Evolutionary conservation across 2,113 vertebrate species (phyloP).

Genomic region (Ailuropoda melanoleuca): DNA sequence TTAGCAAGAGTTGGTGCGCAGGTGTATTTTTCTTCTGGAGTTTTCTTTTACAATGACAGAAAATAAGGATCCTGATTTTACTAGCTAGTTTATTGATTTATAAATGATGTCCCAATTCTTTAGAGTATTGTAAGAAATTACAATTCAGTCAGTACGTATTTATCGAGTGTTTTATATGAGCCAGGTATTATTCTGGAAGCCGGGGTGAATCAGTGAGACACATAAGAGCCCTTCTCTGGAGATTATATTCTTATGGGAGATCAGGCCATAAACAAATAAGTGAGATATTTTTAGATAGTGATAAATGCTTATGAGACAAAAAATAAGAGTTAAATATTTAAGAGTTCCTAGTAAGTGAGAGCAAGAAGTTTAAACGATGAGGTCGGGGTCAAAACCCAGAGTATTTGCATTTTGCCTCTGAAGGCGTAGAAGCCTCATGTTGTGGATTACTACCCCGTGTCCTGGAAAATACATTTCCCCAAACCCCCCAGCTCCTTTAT

Average conservation of each 20-base stretch:
- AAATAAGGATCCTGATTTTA: neutral
- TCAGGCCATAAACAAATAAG: neutral
- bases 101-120: neutral
- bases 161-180: neutral
- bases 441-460: neutral
- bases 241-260: neutral
- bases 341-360: neutral
- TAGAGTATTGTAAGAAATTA: neutral
- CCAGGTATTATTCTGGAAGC: neutral
- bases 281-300: neutral
- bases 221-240: neutral
- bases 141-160: neutral
- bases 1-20: neutral
- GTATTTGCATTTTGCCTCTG: neutral
- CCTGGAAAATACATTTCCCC: neutral
- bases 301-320: conserved; percentile 1
- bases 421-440: neutral
- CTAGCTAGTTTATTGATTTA: neutral
- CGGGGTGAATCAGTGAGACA: neutral
- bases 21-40: neutral
- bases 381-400: neutral
- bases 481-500: neutral
- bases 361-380: neutral
- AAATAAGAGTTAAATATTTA: neutral
- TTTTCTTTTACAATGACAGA: neutral